phyloP scores from a whole-genome alignment of 2,797 vertebrate species.

The Pogonophryne albipinna region DNA sequence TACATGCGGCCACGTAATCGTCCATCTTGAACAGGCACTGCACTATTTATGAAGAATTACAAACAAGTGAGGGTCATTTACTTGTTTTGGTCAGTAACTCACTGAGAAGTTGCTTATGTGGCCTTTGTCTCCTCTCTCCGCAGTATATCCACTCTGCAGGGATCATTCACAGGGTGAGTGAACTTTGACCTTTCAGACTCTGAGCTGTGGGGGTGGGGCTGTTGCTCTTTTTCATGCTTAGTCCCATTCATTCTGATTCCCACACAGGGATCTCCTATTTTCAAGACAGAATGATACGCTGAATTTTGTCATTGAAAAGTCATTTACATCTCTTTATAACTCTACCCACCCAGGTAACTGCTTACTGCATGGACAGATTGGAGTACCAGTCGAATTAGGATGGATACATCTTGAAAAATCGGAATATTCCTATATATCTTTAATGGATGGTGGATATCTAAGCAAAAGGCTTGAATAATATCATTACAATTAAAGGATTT shows the following conservation, averaged over 20 bases:
- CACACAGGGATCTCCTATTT: slow-evolving; percentile 44
- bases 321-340: background rate
- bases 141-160: slow-evolving; percentile 98
- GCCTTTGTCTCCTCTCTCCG: slow-evolving; percentile 46
- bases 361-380: background rate
- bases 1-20: too few relatives aligned
- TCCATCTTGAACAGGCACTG: too few relatives aligned
- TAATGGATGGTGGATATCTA: background rate
- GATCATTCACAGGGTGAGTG: slow-evolving; percentile 96
- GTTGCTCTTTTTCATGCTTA: slow-evolving; percentile 65
- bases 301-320: slow-evolving; percentile 19
- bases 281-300: background rate
- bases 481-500: background rate
- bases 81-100: background rate
- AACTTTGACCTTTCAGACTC: slow-evolving; percentile 73
- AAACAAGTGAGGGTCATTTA: too few relatives aligned
- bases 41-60: too few relatives aligned
- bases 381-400: background rate
- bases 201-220: slow-evolving; percentile 62
- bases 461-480: background rate
- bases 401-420: background rate
- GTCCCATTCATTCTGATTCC: slow-evolving; percentile 70
- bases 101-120: slow-evolving; percentile 3
- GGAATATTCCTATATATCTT: background rate
- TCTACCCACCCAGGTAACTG: background rate